These are phyloP conservation scores for Neodiprion lecontei DNA, from an alignment of 1,140 invertebrate genomes.

Conservation along the genomic window DNA sequence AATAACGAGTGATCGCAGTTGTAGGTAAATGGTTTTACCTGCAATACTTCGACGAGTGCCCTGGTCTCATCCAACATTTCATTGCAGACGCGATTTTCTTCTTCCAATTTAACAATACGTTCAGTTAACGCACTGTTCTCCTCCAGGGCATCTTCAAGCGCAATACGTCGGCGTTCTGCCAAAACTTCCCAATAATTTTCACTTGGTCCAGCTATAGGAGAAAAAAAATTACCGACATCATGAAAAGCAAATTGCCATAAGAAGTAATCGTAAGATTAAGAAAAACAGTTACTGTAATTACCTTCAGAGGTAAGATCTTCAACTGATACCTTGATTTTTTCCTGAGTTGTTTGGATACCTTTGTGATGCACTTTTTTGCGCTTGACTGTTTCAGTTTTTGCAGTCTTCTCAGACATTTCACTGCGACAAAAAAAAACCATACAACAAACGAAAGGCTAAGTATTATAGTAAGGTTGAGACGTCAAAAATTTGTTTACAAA, in stretches of 20 bases:
- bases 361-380: slow-evolving; percentile 56
- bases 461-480: slow-evolving; percentile 8
- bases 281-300: slow-evolving; percentile 26
- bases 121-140: slow-evolving; percentile 68
- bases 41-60: slow-evolving; percentile 71
- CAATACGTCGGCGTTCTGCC: slow-evolving; percentile 69
- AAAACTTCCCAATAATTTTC: slow-evolving; percentile 73
- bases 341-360: slow-evolving; percentile 62
- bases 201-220: slow-evolving; percentile 61
- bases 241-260: slow-evolving; percentile 20
- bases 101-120: slow-evolving; percentile 64
- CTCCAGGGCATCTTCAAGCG: slow-evolving; percentile 69
- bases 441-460: slow-evolving; percentile 10
- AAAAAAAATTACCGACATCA: background rate
- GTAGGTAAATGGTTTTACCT: slow-evolving; percentile 59
- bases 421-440: slow-evolving; percentile 29
- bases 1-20: background rate
- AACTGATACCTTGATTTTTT: slow-evolving; percentile 60
- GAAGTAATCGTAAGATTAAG: background rate
- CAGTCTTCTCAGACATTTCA: slow-evolving; percentile 35
- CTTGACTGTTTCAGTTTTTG: slow-evolving; percentile 35
- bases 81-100: slow-evolving; percentile 70
- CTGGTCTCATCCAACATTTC: slow-evolving; percentile 73
- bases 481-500: background rate
- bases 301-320: slow-evolving; percentile 70